phyloP scores from a whole-genome alignment of 2,113 vertebrate species.

The Nerophis ophidion region DNA sequence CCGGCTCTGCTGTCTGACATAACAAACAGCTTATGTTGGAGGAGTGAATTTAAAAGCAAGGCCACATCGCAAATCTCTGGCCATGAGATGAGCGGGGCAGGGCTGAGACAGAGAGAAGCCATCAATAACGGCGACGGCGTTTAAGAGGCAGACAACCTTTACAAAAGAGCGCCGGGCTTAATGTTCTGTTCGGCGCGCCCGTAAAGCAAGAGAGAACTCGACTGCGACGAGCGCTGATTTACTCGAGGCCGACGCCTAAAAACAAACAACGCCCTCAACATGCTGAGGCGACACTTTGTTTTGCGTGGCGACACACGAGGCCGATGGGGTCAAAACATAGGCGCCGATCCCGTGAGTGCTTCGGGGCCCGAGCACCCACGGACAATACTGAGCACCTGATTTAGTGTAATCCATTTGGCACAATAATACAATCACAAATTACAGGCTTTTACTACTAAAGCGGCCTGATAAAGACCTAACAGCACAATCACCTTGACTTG shows the following conservation, averaged over 20 bases:
- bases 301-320: not conserved
- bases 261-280: slow-evolving; percentile 17
- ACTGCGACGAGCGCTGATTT: slow-evolving; percentile 37
- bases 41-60: slow-evolving; percentile 73
- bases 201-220: slow-evolving; percentile 60
- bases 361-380: too few relatives aligned
- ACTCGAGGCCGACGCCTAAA: slow-evolving; percentile 40
- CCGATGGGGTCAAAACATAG: too few relatives aligned
- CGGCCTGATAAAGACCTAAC: too few relatives aligned
- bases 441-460: too few relatives aligned
- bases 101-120: slow-evolving; percentile 49
- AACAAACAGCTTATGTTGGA: slow-evolving; percentile 71
- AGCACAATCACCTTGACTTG: too few relatives aligned
- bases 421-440: too few relatives aligned
- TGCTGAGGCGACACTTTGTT: slow-evolving; percentile 7
- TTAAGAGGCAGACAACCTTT: slow-evolving; percentile 80
- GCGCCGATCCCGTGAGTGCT: too few relatives aligned
- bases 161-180: slow-evolving; percentile 74
- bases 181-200: slow-evolving; percentile 62
- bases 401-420: too few relatives aligned
- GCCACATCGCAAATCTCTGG: slow-evolving; percentile 65
- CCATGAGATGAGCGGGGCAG: slow-evolving; percentile 42
- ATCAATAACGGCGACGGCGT: slow-evolving; percentile 76
- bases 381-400: too few relatives aligned
- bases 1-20: slow-evolving; percentile 57